Evolutionary conservation across 2,888 invertebrate genomes (phyloP).

Genomic region (Andrena flavipes): DNA sequence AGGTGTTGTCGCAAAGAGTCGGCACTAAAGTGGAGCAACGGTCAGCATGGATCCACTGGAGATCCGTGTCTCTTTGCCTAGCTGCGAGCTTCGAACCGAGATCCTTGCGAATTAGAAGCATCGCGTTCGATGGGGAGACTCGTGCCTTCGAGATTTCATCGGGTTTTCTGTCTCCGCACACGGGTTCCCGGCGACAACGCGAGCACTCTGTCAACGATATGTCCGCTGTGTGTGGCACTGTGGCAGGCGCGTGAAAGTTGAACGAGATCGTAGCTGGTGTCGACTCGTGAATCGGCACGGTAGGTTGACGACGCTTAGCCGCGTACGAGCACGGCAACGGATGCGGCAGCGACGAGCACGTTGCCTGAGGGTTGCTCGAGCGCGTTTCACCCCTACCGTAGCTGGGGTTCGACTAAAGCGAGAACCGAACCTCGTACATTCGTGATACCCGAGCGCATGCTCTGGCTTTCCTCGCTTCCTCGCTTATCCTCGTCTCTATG

Average conservation of each 20-base stretch:
- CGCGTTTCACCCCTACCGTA: constrained; percentile 79
- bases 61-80: too few relatives aligned
- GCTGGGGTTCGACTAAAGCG: constrained; percentile 81
- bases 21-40: too few relatives aligned
- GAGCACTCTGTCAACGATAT: not conserved
- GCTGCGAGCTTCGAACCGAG: not conserved
- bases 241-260: not conserved
- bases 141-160: not conserved
- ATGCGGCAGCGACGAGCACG: constrained; percentile 56
- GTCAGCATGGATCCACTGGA: too few relatives aligned
- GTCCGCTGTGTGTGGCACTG: not conserved
- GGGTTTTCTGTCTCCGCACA: not conserved
- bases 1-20: too few relatives aligned
- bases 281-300: not conserved
- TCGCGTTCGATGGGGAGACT: not conserved
- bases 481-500: constrained; percentile 17
- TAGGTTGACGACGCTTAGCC: not conserved
- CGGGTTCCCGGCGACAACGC: not conserved
- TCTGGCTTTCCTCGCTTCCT: constrained; percentile 53
- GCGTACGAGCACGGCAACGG: not conserved
- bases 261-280: not conserved
- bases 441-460: constrained; percentile 60
- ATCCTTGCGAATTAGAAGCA: not conserved
- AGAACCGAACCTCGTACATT: constrained; percentile 67
- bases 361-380: constrained; percentile 66